Evolutionary conservation across 1,140 invertebrate genomes (phyloP).

Genomic region (Dryas iulia): DNA sequence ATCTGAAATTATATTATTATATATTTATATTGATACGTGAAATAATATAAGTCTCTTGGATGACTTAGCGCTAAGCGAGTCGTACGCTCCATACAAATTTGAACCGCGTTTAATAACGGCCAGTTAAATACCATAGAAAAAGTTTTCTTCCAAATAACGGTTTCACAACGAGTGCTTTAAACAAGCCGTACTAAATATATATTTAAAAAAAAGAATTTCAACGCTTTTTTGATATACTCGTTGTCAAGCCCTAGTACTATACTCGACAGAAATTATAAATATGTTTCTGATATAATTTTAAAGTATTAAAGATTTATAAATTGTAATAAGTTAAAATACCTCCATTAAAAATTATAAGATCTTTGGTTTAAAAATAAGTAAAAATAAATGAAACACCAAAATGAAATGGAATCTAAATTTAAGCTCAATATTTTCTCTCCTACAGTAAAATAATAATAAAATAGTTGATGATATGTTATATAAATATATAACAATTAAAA

Average conservation of each 20-base stretch:
- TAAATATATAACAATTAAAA: constrained; percentile 18
- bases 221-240: not conserved
- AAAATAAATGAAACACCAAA: not conserved
- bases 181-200: not conserved
- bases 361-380: constrained; percentile 1
- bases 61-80: not conserved
- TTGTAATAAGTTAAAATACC: constrained; percentile 2
- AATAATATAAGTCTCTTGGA: not conserved
- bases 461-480: constrained; percentile 10
- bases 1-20: not conserved
- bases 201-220: not conserved
- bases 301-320: not conserved
- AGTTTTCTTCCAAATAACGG: not conserved
- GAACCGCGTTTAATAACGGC: constrained; percentile 29
- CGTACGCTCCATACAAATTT: not conserved
- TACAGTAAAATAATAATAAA: constrained; percentile 15
- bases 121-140: constrained; percentile 42
- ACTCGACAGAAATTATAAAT: constrained; percentile 2
- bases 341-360: not conserved
- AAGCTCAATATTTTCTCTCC: constrained; percentile 9
- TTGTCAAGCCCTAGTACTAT: not conserved
- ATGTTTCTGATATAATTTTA: constrained; percentile 3
- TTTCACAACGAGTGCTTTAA: not conserved
- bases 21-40: not conserved
- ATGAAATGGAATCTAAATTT: constrained; percentile 21